phyloP scores from a whole-genome alignment of 2,888 invertebrate genomes.

The Hofmannophila pseudospretella region DNA sequence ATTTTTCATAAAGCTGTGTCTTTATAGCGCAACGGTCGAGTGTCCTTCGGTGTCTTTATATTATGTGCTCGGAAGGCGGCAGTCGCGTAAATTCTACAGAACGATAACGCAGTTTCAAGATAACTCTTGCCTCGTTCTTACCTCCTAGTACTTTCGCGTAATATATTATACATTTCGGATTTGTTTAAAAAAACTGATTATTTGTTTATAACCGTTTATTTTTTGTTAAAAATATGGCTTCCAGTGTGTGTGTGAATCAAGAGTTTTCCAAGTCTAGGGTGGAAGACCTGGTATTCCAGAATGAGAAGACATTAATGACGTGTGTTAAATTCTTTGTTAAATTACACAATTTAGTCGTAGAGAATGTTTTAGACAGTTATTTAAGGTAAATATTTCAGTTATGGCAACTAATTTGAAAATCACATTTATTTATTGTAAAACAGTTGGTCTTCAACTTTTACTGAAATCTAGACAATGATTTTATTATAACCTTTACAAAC shows the following conservation, averaged over 20 bases:
- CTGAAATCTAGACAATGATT: no score
- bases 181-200: background rate
- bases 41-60: no score
- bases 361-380: slow-evolving; percentile 22
- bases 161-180: slow-evolving; percentile 3
- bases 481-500: no score
- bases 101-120: slow-evolving; percentile 28
- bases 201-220: slow-evolving; percentile 4
- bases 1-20: no score
- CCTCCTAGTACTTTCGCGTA: slow-evolving; percentile 26
- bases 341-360: slow-evolving; percentile 28
- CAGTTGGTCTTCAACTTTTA: no score
- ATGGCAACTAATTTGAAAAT: no score
- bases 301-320: slow-evolving; percentile 21
- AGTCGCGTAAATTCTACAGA: slow-evolving; percentile 26
- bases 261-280: slow-evolving; percentile 17
- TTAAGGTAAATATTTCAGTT: slow-evolving; percentile 24
- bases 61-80: no score
- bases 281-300: slow-evolving; percentile 14
- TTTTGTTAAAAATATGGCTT: slow-evolving; percentile 29
- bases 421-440: no score
- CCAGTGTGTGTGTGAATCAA: slow-evolving; percentile 27
- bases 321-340: slow-evolving; percentile 32
- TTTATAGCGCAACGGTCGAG: no score
- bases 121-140: slow-evolving; percentile 27